Evolutionary conservation across 2,888 invertebrate species (phyloP).

Genomic region (Chalcis sispes): DNA sequence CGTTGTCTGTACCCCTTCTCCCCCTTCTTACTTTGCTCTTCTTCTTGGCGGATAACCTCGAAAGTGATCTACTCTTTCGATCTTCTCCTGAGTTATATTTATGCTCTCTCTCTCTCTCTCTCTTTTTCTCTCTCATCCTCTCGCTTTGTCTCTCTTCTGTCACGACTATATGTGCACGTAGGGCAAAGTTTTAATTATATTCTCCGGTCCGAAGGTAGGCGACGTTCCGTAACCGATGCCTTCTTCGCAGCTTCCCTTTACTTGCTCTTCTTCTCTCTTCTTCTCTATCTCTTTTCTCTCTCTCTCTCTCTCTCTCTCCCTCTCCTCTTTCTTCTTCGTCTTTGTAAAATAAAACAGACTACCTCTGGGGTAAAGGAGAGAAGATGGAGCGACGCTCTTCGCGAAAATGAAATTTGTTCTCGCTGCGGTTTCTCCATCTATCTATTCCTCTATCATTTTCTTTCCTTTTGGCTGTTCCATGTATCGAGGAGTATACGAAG

Average conservation of each 20-base stretch:
- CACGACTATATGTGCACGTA: conserved; percentile 1
- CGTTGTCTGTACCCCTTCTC: too few relatives aligned
- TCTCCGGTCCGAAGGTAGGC: conserved; percentile 41
- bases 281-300: conserved; percentile 54
- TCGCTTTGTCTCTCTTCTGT: too few relatives aligned
- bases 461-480: conserved; percentile 23
- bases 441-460: neutral
- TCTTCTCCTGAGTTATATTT: conserved; percentile 40
- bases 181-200: conserved; percentile 50
- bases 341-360: conserved; percentile 53
- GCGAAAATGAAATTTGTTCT: conserved; percentile 58
- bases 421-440: conserved; percentile 26
- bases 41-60: too few relatives aligned
- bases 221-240: conserved; percentile 45
- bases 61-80: too few relatives aligned
- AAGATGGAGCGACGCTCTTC: conserved; percentile 13
- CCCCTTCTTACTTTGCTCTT: too few relatives aligned
- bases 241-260: conserved; percentile 23
- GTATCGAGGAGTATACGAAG: conserved; percentile 14
- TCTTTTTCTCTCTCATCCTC: neutral
- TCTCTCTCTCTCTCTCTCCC: conserved; percentile 61
- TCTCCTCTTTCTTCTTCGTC: conserved; percentile 61
- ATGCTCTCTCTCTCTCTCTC: conserved; percentile 12
- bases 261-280: conserved; percentile 3
- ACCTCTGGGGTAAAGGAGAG: neutral